Conservation (phyloP, 2,113 vertebrate genomes). For the Gracilinanus agilis region DNA sequence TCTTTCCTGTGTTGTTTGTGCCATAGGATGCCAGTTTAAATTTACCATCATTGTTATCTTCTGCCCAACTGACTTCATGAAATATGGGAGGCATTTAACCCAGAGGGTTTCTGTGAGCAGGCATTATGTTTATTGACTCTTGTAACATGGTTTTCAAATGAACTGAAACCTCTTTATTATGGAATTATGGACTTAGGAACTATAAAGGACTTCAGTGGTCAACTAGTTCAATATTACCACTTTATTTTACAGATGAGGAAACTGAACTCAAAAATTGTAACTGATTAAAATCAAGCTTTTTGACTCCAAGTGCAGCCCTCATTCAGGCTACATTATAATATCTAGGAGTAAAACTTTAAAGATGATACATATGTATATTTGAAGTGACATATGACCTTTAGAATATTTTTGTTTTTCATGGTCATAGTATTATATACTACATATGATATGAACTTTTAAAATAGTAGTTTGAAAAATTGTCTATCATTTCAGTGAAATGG, state of each 20-base stretch:
- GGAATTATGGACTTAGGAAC: background rate
- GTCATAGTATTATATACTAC: background rate
- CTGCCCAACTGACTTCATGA: conserved; percentile 56
- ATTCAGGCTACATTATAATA: background rate
- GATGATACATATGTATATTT: background rate
- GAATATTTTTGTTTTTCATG: conserved; percentile 37
- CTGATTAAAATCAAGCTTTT: background rate
- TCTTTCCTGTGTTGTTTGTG: conserved; percentile 74
- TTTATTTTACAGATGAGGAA: background rate
- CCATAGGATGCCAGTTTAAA: conserved; percentile 64
- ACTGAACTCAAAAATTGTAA: background rate
- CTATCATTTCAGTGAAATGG: conserved; percentile 4
- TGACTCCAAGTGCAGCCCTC: background rate
- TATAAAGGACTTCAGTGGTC: background rate
- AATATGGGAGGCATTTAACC: conserved; percentile 59
- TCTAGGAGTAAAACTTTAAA: conserved; percentile 46
- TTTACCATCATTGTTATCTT: conserved; percentile 74
- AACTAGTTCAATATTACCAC: background rate
- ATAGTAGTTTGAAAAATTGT: conserved; percentile 9
- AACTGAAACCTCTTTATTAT: conserved; percentile 24
- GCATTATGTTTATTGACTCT: conserved; percentile 45
- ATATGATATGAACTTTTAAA: background rate
- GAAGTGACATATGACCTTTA: conserved; percentile 7
- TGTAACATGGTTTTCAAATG: conserved; percentile 35
- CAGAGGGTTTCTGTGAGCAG: background rate